Conservation (phyloP, 2,797 vertebrate species). For the Mus spretus region DNA sequence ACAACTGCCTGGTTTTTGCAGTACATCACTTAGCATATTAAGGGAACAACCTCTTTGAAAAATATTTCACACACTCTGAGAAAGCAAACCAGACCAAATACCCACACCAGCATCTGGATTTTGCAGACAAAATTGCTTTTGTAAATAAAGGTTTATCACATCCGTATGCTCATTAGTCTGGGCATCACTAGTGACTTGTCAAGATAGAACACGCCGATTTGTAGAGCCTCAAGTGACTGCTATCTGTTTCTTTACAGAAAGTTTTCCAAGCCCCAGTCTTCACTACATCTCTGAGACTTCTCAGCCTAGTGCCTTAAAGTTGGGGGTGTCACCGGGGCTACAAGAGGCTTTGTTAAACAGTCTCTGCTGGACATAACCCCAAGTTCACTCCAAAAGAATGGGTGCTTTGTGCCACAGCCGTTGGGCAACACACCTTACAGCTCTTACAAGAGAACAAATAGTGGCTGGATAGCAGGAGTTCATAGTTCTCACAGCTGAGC, state of each 20-base stretch:
- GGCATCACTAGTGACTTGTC: neutral
- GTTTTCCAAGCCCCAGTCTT: neutral
- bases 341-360: neutral
- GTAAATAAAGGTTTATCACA: neutral
- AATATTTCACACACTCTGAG: neutral
- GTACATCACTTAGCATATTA: neutral
- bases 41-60: neutral
- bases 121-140: neutral
- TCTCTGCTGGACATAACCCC: neutral
- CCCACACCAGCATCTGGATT: neutral
- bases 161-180: too few species aligned
- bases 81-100: conserved; percentile 20
- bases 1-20: neutral
- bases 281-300: neutral
- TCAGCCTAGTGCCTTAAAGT: neutral
- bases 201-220: neutral
- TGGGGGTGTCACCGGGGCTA: neutral
- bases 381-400: conserved; percentile 1
- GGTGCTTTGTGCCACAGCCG: neutral
- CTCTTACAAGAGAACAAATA: neutral
- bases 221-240: neutral
- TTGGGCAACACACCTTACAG: neutral
- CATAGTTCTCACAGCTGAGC: conserved; percentile 5
- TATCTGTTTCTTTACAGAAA: neutral
- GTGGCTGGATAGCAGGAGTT: neutral